A percentile compares a stretch with the other conserved stretches of the same genome.
Conservation (phyloP, 1,140 invertebrate species). For the Proctacanthus coquilletti region DNA sequence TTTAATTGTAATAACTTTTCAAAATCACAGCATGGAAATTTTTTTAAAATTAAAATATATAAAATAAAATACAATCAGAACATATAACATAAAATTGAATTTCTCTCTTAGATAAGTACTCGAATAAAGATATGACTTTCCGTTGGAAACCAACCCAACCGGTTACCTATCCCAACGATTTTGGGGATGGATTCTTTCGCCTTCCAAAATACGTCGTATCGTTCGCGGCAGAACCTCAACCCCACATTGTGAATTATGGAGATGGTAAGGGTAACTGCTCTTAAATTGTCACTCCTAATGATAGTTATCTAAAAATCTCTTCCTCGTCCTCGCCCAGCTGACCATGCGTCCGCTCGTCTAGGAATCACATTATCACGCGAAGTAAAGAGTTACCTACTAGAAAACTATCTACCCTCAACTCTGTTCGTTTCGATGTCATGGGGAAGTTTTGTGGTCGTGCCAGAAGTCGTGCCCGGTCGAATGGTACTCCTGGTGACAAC, state of each 20-base stretch:
- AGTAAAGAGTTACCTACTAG: slow-evolving; percentile 40
- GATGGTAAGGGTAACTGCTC: slow-evolving; percentile 5
- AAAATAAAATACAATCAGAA: slow-evolving; percentile 5
- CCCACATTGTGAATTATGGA: slow-evolving; percentile 7
- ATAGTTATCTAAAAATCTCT: too few relatives aligned
- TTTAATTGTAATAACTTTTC: too few relatives aligned
- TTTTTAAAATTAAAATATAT: slow-evolving; percentile 2
- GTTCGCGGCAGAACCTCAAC: slow-evolving; percentile 4
- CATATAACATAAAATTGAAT: too few relatives aligned
- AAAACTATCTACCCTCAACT: slow-evolving; percentile 45
- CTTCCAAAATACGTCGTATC: slow-evolving; percentile 39
- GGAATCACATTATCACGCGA: slow-evolving; percentile 40
- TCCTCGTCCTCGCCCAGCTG: too few relatives aligned
- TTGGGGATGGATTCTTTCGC: slow-evolving; percentile 34
- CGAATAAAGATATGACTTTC: slow-evolving; percentile 37
- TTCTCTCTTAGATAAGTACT: slow-evolving; percentile 37
- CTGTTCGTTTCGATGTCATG: slow-evolving; percentile 49
- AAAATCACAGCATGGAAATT: too few relatives aligned
- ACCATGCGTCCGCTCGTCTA: slow-evolving; percentile 38
- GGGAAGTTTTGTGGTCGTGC: slow-evolving; percentile 47
- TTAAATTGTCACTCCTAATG: too few relatives aligned
- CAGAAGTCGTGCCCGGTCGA: slow-evolving; percentile 42
- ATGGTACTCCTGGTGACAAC: slow-evolving; percentile 42
- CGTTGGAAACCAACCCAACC: slow-evolving; percentile 37
- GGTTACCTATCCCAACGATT: slow-evolving; percentile 33